Percentiles rank a stretch among this genome's conserved stretches.
These are phyloP conservation scores for Pseudolycoriella hygida DNA, from an alignment of 2,888 invertebrate species.

Conservation along the genomic window DNA sequence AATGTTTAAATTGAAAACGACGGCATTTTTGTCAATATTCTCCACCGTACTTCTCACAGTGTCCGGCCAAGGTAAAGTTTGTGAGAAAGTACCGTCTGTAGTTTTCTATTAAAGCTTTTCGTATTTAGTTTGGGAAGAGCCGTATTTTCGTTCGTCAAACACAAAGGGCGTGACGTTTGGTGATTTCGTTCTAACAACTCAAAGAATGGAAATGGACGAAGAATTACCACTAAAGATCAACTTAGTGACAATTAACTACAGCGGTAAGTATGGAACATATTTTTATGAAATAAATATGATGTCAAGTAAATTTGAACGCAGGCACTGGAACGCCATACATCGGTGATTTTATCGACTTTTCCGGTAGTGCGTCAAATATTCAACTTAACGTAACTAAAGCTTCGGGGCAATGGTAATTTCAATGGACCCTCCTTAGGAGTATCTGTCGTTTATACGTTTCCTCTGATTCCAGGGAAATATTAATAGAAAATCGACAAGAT, in stretches of 20 bases:
- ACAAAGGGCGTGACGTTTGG: conserved; percentile 11
- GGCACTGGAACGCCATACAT: background rate
- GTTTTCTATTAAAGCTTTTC: too few species aligned
- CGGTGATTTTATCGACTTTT: background rate
- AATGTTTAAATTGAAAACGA: too few species aligned
- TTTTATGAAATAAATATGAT: background rate
- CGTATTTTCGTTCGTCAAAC: conserved; percentile 12
- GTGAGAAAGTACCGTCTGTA: too few species aligned
- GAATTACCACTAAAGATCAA: conserved; percentile 14
- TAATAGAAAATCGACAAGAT: conserved; percentile 31
- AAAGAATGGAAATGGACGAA: conserved; percentile 13
- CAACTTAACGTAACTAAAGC: background rate
- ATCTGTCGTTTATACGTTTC: background rate
- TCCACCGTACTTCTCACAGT: too few species aligned
- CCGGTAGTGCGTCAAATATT: background rate
- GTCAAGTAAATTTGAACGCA: background rate
- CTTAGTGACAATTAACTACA: conserved; percentile 14
- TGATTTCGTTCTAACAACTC: conserved; percentile 4
- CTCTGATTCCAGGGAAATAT: conserved; percentile 14
- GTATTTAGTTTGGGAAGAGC: conserved; percentile 11
- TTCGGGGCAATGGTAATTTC: background rate
- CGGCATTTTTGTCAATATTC: too few species aligned
- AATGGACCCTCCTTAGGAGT: too few species aligned
- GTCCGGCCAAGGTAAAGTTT: too few species aligned
- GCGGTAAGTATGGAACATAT: conserved; percentile 8